Base-by-base conservation (phyloP, 1,140 invertebrate genomes). In the Micrasema minimum region DNA sequence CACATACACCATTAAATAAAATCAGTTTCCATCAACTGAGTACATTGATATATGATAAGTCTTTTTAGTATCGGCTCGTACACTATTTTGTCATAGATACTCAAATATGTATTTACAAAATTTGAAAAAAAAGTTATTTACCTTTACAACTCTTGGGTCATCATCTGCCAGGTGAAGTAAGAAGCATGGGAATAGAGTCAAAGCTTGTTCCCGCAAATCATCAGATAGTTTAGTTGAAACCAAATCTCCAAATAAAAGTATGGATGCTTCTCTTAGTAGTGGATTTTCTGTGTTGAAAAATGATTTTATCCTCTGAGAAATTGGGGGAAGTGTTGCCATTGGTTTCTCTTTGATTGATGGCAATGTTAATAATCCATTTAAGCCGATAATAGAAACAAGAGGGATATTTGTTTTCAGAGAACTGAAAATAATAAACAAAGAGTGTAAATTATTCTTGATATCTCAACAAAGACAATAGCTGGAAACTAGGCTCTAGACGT, bases 221-320 rank as follows among this genome's bases (percentile, higher is more conserved):
- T 91, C 88, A 12, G 84, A 82, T 23, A 78, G 79, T 7, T 84
- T 80, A 22, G 80, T 76, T n/a, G 69, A 71, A 1, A 85, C 83
- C 26, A 94, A 81, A 76, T 93, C 89, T 0, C 92, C 93, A 79
- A 94, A 91, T 46, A 94, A 76, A 10, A 86, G 84, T 66, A 93
- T 88, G 0, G 92, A 90, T 43, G 89, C 87, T 72, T 90, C 88
- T 71, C 92, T 72, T 23, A 83, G 76, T 76, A 74, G 80, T 22
- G 77, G 76, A 65, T 79, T 81, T 11, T 83, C 82, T 0, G 83
- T 84, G 76, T 83, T 83, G 81, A 85, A 83, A 69, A 82, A 85
- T 7, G 83, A 81, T n/a, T 83, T 79, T 38, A 85, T 83, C 70
- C 83, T 83, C 69, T 84, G 82, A 1, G 82, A 79, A 53, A 84